Evolutionary conservation across 2,113 vertebrate species (phyloP).

Genomic region (Leptobrachium leishanense): DNA sequence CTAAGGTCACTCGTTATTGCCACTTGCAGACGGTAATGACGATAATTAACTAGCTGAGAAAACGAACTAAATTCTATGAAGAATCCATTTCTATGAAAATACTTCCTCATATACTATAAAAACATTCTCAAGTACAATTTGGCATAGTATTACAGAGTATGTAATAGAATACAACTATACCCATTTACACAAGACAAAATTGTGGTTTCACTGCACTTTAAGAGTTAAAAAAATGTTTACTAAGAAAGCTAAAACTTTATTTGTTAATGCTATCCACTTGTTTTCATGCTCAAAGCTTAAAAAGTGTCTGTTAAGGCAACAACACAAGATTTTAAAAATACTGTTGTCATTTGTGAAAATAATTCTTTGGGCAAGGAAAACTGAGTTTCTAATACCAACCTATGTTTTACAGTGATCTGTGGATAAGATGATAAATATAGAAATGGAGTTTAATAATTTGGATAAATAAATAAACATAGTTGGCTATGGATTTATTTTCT

Average conservation of each 20-base stretch:
- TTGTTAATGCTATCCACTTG: conserved; percentile 5
- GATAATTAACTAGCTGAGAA: no score
- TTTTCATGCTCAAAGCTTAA: conserved; percentile 15
- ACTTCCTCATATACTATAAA: no score
- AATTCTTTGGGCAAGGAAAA: conserved; percentile 27
- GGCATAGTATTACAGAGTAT: no score
- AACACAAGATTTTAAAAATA: conserved; percentile 21
- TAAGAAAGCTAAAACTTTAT: background rate
- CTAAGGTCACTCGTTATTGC: no score
- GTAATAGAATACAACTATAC: no score
- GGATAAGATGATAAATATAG: conserved; percentile 8
- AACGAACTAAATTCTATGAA: no score
- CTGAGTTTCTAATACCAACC: conserved; percentile 9
- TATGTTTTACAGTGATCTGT: conserved; percentile 13
- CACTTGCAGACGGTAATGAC: no score
- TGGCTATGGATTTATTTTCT: background rate
- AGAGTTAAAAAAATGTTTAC: background rate
- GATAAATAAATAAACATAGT: background rate
- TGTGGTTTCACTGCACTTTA: no score
- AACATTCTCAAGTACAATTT: no score
- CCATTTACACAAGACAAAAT: no score
- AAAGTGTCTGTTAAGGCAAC: conserved; percentile 5
- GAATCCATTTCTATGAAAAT: no score
- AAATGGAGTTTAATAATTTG: conserved; percentile 15
- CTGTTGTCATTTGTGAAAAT: conserved; percentile 31